These are phyloP conservation scores for Myotis brandtii DNA, from an alignment of 2,113 vertebrate species.

Conservation along the genomic window DNA sequence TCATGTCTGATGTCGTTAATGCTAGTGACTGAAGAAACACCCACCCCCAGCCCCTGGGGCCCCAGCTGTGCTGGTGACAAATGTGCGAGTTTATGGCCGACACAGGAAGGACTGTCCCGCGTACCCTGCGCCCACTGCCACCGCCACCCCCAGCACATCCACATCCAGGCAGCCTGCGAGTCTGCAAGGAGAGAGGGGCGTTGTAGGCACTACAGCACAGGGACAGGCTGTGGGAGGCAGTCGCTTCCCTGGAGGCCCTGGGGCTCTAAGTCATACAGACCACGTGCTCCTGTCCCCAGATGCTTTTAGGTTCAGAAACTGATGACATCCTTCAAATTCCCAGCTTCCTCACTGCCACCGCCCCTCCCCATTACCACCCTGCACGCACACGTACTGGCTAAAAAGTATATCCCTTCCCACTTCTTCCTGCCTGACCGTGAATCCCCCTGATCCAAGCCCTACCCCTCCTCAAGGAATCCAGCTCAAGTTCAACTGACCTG, in stretches of 20 bases:
- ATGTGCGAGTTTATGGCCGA: background rate
- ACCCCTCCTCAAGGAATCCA: background rate
- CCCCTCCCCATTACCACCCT: background rate
- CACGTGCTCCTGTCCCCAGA: no score
- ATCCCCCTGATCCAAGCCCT: background rate
- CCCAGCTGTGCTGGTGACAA: background rate
- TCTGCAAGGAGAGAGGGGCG: background rate
- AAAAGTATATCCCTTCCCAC: background rate
- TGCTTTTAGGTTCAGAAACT: background rate
- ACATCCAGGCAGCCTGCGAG: background rate
- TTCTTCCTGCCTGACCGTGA: background rate
- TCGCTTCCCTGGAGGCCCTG: background rate
- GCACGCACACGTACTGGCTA: background rate
- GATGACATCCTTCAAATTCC: background rate
- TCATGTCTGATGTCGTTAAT: background rate
- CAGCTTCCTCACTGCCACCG: background rate
- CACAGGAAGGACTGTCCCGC: background rate
- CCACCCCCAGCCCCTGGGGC: background rate
- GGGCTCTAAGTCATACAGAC: background rate
- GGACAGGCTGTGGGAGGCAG: background rate
- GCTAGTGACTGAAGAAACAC: background rate
- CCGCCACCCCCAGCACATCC: fast-evolving
- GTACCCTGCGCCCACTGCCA: fast-evolving
- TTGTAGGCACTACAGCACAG: background rate
- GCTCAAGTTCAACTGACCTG: background rate